These are phyloP conservation scores for Eudemis profundana DNA, from an alignment of 2,888 invertebrate genomes.

Conservation along the genomic window DNA sequence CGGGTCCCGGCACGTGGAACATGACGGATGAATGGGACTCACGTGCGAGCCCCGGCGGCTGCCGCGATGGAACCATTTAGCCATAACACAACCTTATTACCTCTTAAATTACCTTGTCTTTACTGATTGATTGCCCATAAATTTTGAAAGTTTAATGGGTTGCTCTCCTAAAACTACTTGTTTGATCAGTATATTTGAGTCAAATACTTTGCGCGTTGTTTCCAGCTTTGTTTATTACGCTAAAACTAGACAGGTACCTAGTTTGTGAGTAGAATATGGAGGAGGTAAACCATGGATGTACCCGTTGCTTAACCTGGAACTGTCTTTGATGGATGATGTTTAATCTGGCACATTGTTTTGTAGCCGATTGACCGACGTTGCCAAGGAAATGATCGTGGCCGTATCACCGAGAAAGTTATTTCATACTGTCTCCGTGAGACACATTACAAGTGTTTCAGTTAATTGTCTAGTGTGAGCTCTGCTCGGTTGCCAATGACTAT, in stretches of 20 bases:
- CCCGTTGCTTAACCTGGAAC: conserved; percentile 25
- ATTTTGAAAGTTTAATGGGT: conserved; percentile 51
- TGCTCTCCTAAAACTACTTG: conserved; percentile 29
- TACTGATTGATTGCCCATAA: conserved; percentile 54
- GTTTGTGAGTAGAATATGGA: conserved; percentile 1
- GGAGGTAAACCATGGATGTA: neutral
- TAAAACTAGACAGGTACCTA: neutral
- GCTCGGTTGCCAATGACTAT: conserved; percentile 73
- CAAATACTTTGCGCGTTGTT: conserved; percentile 32
- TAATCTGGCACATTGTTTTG: conserved; percentile 68
- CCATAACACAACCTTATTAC: conserved; percentile 47
- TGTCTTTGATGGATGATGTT: conserved; percentile 57
- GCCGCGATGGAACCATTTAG: conserved; percentile 44
- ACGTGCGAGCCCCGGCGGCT: conserved; percentile 58
- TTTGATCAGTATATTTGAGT: conserved; percentile 26
- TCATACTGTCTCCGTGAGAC: conserved; percentile 68
- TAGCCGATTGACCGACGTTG: conserved; percentile 58
- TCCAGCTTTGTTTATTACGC: conserved; percentile 11
- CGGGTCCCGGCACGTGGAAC: conserved; percentile 68
- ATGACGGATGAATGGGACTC: conserved; percentile 79
- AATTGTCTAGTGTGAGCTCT: conserved; percentile 64
- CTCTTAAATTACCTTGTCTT: conserved; percentile 50
- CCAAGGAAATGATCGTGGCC: conserved; percentile 56
- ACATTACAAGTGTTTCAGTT: conserved; percentile 72
- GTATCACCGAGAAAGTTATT: conserved; percentile 63